Evolutionary conservation across 30 jellyfish, hydroid and myxozoan species (phyloP), one percentile per base, ranked within the genome.

Genomic region (Chrysaora quinquecirrha): DNA sequence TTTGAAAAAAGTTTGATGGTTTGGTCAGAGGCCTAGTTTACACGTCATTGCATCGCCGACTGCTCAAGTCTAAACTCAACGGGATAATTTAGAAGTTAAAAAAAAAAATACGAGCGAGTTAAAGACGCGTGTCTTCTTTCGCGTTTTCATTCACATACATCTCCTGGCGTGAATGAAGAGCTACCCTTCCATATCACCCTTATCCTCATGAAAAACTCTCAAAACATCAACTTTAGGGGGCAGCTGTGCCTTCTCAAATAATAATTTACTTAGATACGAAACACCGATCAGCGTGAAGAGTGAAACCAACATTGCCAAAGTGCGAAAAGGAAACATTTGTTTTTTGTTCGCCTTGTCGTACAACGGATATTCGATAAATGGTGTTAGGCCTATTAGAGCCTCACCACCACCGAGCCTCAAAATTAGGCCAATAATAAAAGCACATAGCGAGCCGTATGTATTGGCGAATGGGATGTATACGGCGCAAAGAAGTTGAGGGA

Each of bases 401-500:
- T 87, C 97, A 23, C 99, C 99, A 1, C 97, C 97, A 21, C 91
- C 89, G 9, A 84, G 65, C 24, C 97, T 74, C 50, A 94, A 78
- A 29, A 85, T 49, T 21, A 75, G 67, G 35, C 97, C 99, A 48
- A 94, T 85, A 24, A 84, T 6, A 58, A 77, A 76, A 1, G 97
- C 99, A 20, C 89, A 65, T 32, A 84, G n/a, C 10, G 97, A 83
- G 9, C 99, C 99, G 64, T 88, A 79, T 1, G 88, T 78, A 83
- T 94, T 94, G 47, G 84, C 97, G 67, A 83, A 94, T 80, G 89
- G 89, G 0, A 94, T 77, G 72, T 88, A 88, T 2, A 94, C 89
- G 61, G 97, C 97, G 75, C 97, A 87, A n/a, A 87, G 76, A 38
- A 94, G 67, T 52, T 88, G 97, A 3, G 99, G 99, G 73, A 94